Conservation (phyloP, 1,140 invertebrate species). For the Drosophila prosaltans region DNA sequence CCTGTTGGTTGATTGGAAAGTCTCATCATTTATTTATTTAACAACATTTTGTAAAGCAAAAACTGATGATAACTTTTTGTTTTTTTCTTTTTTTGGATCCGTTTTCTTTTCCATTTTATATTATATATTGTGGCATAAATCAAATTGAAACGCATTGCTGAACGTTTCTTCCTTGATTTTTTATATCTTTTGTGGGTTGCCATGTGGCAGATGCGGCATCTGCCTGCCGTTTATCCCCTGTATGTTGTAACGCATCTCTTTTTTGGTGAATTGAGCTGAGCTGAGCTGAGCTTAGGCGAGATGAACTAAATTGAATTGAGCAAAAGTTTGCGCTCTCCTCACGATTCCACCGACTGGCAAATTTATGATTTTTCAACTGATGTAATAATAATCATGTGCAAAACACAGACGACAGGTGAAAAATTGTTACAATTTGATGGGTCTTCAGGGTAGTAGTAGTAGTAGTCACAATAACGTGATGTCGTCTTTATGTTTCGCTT, state of each 20-base stretch:
- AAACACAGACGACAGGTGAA: slow-evolving; percentile 70
- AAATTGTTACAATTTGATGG: slow-evolving; percentile 81
- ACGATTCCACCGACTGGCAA: slow-evolving; percentile 61
- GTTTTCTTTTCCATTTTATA: neutral
- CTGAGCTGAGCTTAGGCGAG: too few species aligned
- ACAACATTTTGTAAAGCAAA: slow-evolving; percentile 38
- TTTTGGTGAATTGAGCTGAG: neutral
- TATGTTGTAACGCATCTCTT: slow-evolving; percentile 66
- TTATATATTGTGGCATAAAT: slow-evolving; percentile 63
- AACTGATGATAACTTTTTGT: slow-evolving; percentile 34
- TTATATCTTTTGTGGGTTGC: slow-evolving; percentile 27
- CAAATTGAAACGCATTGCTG: slow-evolving; percentile 52
- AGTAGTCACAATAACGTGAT: slow-evolving; percentile 63
- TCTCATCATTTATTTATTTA: slow-evolving; percentile 17
- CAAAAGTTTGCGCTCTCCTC: slow-evolving; percentile 34
- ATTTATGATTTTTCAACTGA: slow-evolving; percentile 77
- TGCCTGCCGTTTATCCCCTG: neutral
- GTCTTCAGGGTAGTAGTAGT: slow-evolving; percentile 23
- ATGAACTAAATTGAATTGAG: neutral
- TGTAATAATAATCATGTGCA: slow-evolving; percentile 80
- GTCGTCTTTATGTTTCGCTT: slow-evolving; percentile 15
- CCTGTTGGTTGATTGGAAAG: slow-evolving; percentile 34
- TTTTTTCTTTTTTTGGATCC: neutral
- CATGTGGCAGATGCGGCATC: slow-evolving; percentile 22
- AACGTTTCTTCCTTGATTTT: slow-evolving; percentile 59